These are phyloP conservation scores for Ennomos erosarius DNA, from an alignment of 2,888 invertebrate genomes.

Conservation along the genomic window DNA sequence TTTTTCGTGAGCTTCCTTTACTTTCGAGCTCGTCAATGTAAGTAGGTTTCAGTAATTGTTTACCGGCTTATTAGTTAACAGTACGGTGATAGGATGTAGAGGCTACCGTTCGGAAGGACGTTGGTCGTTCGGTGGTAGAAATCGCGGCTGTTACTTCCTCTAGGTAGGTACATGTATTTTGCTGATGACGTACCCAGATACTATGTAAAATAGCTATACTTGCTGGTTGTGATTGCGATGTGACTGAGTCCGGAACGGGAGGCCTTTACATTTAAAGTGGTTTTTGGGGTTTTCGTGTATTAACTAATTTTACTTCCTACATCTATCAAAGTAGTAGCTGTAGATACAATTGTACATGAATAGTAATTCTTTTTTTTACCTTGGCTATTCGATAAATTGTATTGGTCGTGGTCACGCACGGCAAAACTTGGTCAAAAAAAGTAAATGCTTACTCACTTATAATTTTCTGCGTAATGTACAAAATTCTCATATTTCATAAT, in stretches of 20 bases:
- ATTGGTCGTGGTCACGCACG: constrained; percentile 15
- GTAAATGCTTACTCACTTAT: neutral
- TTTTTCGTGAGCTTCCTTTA: constrained; percentile 21
- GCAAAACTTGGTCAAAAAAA: neutral
- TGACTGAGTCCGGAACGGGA: constrained; percentile 32
- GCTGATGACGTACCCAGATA: constrained; percentile 3
- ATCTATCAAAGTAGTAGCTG: neutral
- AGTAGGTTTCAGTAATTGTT: constrained; percentile 41
- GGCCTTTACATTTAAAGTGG: constrained; percentile 9
- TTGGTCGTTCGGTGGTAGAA: constrained; percentile 58
- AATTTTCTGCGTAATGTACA: too few relatives aligned
- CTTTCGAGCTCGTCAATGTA: constrained; percentile 15
- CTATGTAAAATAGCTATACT: constrained; percentile 4
- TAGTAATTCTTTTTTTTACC: too few relatives aligned
- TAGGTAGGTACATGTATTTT: constrained; percentile 10
- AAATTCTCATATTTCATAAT: neutral
- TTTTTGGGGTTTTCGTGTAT: too few relatives aligned
- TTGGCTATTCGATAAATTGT: constrained; percentile 3
- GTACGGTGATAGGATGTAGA: constrained; percentile 51
- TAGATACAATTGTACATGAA: neutral
- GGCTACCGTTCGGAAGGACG: constrained; percentile 62
- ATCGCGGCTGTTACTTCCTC: constrained; percentile 63
- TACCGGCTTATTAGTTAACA: constrained; percentile 38
- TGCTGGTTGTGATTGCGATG: constrained; percentile 17
- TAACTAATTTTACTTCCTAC: neutral